Base-by-base conservation (phyloP, 2,888 invertebrate species). In the Acronicta leporina region DNA sequence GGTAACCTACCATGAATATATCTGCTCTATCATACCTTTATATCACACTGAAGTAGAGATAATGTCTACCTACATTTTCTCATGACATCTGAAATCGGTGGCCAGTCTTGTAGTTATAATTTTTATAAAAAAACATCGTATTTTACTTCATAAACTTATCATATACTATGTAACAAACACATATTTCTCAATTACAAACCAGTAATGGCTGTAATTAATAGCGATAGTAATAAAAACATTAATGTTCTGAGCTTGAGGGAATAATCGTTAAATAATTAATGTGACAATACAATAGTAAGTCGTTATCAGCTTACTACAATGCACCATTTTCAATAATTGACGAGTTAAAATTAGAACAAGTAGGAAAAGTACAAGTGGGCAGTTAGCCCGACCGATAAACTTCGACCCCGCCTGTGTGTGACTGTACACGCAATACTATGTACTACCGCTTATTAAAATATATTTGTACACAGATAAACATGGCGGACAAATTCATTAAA, bases 341-440 rank as follows among this genome's bases (percentile, higher is more conserved):
- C 80, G 75, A 75, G 75, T 85, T 88, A 85, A 87, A 89, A 86
- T 89, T 89, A 90, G 88, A 90, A 79, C 87, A 84, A 87, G 84
- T 84, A 87, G 92, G 92, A 92, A 92, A 92, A 90, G 84, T 91
- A 92, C 91, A 66, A 77, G 74, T 74, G 76, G 63, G 66, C 77
- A 75, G 80, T 79, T 75, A 75, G 81, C 77, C 79, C 77, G 69
- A 45, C 35, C 58, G 92, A 91, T 92, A 91, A 88, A 85, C 92
- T 88, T 63, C 82, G 87, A 89, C 85, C 90, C 73, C 53, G 41
- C 52, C 64, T 68, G 71, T 63, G 64, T 41, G 44, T 56, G 48
- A 52, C 35, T 72, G 68, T 71, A 75, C 71, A 69, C 61, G 69
- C 66, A 68, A 67, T 55, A 67, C 68, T 71, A 64, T 56, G 60